Base-by-base conservation (phyloP, 2,888 invertebrate genomes). In the Idaea straminata region DNA sequence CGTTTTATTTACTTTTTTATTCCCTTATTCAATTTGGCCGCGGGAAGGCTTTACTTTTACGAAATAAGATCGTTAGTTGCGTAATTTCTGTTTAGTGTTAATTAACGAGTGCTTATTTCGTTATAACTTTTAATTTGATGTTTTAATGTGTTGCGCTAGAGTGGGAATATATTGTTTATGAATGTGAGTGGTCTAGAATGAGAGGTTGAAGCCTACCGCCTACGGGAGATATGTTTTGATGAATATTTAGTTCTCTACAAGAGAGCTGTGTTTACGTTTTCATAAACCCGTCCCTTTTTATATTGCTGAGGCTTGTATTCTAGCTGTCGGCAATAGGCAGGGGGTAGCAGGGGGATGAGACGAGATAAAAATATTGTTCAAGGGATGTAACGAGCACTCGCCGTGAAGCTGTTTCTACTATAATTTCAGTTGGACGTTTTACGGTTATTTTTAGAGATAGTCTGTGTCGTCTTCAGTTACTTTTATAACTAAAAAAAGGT, bases 1-100 rank as follows among this genome's bases (percentile, higher is more conserved):
- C 70, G 70, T 74, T 76, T 76, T 76, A 76, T 76, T 74, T 74
- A 73, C 71, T 72, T 72, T 77, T 77, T 77, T 75, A 77, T 74
- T 72, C 71, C 72, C 72, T 71, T 73, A 75, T 77, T 77, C 77
- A 75, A 75, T 75, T 77, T 70, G 67, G 68, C 64, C 34, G 59
- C 62, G 69, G 64, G 62, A 67, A 67, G 69, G 70, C 71, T 70
- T 72, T 74, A 73, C 69, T 66, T 63, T 69, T 34, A 69, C 65
- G 73, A 67, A 70, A 69, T 74, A 74, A 72, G 72, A 72, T 69
- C 70, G 70, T 72, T 73, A 72, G 71, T 73, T 71, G 61, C 59
- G 70, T 73, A 65, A 73, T 69, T 72, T 69, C 71, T 70, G 72
- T 71, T 72, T 74, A 72, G 69, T 69, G 70, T 70, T 74, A 74